A percentile compares a stretch with the other conserved stretches of the same genome.
phyloP scores from a whole-genome alignment of 2,113 vertebrate species.

The Plecotus auritus region DNA sequence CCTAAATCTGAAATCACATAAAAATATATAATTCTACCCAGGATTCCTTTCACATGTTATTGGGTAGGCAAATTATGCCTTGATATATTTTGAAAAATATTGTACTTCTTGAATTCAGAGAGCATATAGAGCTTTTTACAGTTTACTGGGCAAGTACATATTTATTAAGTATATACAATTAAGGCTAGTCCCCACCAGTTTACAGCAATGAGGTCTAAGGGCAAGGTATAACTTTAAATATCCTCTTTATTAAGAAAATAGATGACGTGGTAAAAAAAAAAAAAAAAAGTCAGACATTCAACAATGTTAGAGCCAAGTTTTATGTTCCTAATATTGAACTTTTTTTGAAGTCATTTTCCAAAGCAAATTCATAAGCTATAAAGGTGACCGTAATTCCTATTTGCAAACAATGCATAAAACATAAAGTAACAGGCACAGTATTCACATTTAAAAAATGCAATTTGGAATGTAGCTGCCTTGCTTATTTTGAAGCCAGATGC shows the following conservation, averaged over 20 bases:
- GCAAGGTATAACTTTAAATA: constrained; percentile 21
- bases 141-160: not conserved
- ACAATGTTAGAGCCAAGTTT: constrained; percentile 13
- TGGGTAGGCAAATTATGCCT: not conserved
- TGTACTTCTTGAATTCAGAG: not conserved
- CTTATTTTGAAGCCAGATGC: constrained; percentile 60
- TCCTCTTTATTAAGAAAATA: constrained; percentile 42
- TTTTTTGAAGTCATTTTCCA: constrained; percentile 67
- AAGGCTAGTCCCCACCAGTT: not conserved
- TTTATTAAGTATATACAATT: constrained; percentile 18
- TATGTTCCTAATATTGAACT: constrained; percentile 49
- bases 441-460: constrained; percentile 71
- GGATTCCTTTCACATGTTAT: not conserved
- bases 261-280: constrained; percentile 22
- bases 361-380: constrained; percentile 71
- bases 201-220: constrained; percentile 40
- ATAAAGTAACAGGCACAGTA: constrained; percentile 68
- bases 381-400: constrained; percentile 55
- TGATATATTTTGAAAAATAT: not conserved
- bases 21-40: not conserved
- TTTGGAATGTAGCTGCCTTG: constrained; percentile 62
- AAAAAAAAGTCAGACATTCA: not conserved
- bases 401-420: constrained; percentile 77
- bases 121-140: not conserved
- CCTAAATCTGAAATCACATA: not conserved